Percentiles rank a stretch among this genome's conserved stretches.
These are phyloP conservation scores for Chaetorhynchus papuensis DNA, from an alignment of 2,113 vertebrate genomes.

Conservation along the genomic window DNA sequence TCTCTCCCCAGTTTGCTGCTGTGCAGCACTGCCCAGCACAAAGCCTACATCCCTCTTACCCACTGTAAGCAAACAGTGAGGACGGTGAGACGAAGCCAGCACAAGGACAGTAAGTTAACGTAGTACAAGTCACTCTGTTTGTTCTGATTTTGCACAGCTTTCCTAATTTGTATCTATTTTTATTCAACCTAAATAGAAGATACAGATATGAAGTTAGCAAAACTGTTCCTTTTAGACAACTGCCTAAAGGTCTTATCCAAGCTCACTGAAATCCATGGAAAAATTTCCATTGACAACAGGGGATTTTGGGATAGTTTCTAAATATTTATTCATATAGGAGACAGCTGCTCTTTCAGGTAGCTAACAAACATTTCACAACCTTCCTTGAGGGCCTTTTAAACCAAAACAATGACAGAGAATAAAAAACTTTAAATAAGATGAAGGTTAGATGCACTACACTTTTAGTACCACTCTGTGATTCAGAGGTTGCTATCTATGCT, in stretches of 20 bases:
- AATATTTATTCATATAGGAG: not conserved
- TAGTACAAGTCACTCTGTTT: not conserved
- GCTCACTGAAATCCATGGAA: not conserved
- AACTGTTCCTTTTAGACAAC: not conserved
- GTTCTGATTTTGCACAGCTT: not conserved
- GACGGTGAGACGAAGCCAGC: not conserved
- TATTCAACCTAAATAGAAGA: not conserved
- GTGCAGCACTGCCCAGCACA: not conserved
- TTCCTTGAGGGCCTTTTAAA: slow-evolving; percentile 25
- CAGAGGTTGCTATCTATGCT: not conserved
- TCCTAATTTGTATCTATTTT: not conserved
- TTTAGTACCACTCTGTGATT: not conserved
- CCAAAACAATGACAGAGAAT: not conserved
- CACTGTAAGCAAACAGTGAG: not conserved
- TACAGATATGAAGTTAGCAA: not conserved
- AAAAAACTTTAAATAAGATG: not conserved
- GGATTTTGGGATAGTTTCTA: not conserved
- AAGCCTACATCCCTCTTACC: not conserved
- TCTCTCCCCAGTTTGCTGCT: not conserved
- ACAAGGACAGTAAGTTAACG: not conserved
- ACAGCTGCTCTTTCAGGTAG: not conserved
- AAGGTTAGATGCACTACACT: not conserved
- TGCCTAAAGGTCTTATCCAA: not conserved
- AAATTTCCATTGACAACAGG: not conserved
- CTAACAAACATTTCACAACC: not conserved